A percentile compares a stretch with the other conserved stretches of the same genome.
Conservation (phyloP, 2,888 invertebrate genomes). For the Conchocele bisecta region DNA sequence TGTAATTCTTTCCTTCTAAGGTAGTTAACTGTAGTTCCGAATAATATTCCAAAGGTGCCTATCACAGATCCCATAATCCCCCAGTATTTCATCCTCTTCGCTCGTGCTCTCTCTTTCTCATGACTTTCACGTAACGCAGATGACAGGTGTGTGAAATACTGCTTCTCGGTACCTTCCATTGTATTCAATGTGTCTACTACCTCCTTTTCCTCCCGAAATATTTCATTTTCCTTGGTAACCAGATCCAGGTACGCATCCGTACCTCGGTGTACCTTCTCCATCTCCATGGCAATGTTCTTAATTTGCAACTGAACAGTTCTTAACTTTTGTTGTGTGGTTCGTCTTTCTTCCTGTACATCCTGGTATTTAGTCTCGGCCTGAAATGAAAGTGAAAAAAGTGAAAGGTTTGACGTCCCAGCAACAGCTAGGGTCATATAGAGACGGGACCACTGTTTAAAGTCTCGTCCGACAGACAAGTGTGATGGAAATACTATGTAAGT, state of each 20-base stretch:
- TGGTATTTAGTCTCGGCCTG: constrained; percentile 80
- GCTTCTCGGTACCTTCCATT: constrained; percentile 90
- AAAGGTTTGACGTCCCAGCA: too few relatives aligned
- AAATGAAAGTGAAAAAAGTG: too few relatives aligned
- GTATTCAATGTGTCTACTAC: constrained; percentile 86
- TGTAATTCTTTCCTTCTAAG: constrained; percentile 87
- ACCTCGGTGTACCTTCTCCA: constrained; percentile 90
- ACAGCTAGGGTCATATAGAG: too few relatives aligned
- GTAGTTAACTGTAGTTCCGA: constrained; percentile 87
- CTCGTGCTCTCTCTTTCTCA: constrained; percentile 91
- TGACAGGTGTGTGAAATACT: constrained; percentile 87
- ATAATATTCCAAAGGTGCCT: constrained; percentile 86
- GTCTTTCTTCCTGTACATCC: constrained; percentile 71
- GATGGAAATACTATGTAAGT: too few relatives aligned
- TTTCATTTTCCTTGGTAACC: constrained; percentile 86
- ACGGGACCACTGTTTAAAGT: too few relatives aligned
- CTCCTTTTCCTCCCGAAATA: constrained; percentile 81
- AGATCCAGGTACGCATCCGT: constrained; percentile 90
- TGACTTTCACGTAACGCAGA: constrained; percentile 91
- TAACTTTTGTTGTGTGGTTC: constrained; percentile 71
- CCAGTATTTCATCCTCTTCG: constrained; percentile 93
- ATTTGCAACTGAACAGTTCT: constrained; percentile 82
- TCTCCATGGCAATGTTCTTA: constrained; percentile 89
- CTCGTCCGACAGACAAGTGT: too few relatives aligned
- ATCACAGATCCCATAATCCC: constrained; percentile 89